phyloP scores from a whole-genome alignment of 1,140 invertebrate species.

The Drosophila quadrilineata region DNA sequence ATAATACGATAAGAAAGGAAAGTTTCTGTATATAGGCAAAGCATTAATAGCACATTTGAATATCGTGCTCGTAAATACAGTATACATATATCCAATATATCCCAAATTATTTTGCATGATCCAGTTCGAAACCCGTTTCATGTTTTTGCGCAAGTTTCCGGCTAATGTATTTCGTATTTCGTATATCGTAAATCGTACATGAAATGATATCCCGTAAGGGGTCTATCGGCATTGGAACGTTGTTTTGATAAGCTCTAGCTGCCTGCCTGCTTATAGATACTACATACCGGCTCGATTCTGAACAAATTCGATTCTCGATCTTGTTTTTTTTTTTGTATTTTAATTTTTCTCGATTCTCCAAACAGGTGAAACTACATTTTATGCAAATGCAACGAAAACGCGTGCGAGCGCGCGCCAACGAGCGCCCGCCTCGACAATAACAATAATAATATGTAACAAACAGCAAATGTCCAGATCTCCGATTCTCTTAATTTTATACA shows the following conservation, averaged over 20 bases:
- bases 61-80: no score
- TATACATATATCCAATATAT: no score
- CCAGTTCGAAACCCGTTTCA: constrained; percentile 3
- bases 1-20: no score
- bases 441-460: constrained; percentile 48
- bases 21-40: no score
- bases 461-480: constrained; percentile 34
- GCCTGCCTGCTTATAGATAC: neutral
- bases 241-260: no score
- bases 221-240: no score
- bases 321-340: no score
- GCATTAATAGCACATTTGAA: no score
- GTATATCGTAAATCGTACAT: no score
- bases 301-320: constrained; percentile 19
- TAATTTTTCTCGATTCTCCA: constrained; percentile 16
- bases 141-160: constrained; percentile 8
- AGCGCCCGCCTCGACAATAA: constrained; percentile 22
- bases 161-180: no score
- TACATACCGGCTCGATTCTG: constrained; percentile 7
- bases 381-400: constrained; percentile 60
- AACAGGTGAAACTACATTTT: constrained; percentile 79
- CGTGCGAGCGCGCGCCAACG: constrained; percentile 38
- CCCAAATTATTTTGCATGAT: neutral
- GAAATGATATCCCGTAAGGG: no score
- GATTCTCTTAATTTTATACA: constrained; percentile 16